Base-by-base conservation (phyloP, 2,888 invertebrate species). In the Matsumyia berberina region DNA sequence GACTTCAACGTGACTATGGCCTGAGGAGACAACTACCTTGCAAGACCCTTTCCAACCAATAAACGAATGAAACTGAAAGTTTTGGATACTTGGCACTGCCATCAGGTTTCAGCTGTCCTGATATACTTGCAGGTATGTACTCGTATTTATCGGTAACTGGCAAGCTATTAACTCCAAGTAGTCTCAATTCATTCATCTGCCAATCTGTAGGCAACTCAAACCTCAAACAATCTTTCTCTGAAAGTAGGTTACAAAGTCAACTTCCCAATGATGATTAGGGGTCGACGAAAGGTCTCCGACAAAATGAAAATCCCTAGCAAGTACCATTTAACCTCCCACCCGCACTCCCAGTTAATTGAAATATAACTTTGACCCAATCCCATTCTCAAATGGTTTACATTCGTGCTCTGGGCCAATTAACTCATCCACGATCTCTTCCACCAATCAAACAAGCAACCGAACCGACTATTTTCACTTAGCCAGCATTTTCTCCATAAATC, bases 321-420 rank as follows among this genome's bases (percentile, higher is more conserved):
- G 39, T 55, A 70, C 69, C 58, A 76, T 55, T 85, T 80, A 85
- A 80, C 80, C 74, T 64, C 55, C 57, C 31, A 51, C 69, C 80
- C 64, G 62, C 62, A 64, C 44, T 66, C 39, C 17, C 39, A 46
- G 62, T 70, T 80, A 85, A 85, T 85, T 85, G 85, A 85, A 85
- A 85, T 80, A 80, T 85, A 80, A 76, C 80, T 85, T 80, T 85
- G 85, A 85, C 85, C 85, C 80, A 80, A 80, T 85, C 85, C 85
- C 62, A 74, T 80, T 80, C 49, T 31, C 64, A 70, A 80, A 76
- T 76, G 76, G 80, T 55, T 85, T 85, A 79, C 80, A 85, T 85
- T 85, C 85, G 85, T 85, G 85, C 85, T 80, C 53, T 58, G 51
- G 80, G 80, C 80, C 85, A 85, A 85, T 85, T 85, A 85, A 80